Conservation (phyloP, 2,888 invertebrate genomes). For the Arge pagana region DNA sequence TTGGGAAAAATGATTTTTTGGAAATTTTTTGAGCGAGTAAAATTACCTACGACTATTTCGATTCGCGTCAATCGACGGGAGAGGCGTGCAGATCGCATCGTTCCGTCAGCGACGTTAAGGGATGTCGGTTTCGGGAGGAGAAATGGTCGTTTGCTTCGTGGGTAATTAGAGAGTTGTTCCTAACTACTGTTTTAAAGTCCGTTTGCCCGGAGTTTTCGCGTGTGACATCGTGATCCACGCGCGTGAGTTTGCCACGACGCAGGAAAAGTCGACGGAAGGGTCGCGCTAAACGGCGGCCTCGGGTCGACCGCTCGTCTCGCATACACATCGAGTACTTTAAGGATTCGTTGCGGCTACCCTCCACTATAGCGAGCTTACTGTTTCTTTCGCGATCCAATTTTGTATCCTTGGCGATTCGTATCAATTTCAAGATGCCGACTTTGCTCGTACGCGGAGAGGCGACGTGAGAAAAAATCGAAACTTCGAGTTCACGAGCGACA, state of each 20-base stretch:
- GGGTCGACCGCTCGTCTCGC: conserved; percentile 17
- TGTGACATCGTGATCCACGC: conserved; percentile 18
- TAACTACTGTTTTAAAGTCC: conserved; percentile 18
- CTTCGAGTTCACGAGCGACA: too few relatives aligned
- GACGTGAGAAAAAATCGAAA: not conserved
- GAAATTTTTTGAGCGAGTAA: too few relatives aligned
- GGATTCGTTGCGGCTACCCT: conserved; percentile 6
- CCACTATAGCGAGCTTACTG: too few relatives aligned
- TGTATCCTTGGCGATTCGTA: conserved; percentile 14
- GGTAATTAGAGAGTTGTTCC: conserved; percentile 20
- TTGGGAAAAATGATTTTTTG: too few relatives aligned
- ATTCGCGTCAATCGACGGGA: conserved; percentile 13
- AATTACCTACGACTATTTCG: conserved; percentile 18
- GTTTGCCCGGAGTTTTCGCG: conserved; percentile 18
- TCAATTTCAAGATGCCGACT: not conserved
- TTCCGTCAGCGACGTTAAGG: too few relatives aligned
- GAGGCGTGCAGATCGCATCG: too few relatives aligned
- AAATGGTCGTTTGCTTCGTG: not conserved
- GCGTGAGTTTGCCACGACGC: conserved; percentile 1
- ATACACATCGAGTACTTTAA: conserved; percentile 25
- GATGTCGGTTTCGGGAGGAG: too few relatives aligned
- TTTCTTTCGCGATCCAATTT: too few relatives aligned
- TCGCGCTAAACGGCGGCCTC: conserved; percentile 24
- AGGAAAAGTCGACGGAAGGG: not conserved
- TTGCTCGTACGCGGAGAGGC: not conserved